These are phyloP conservation scores for Pangasius macronema DNA, from an alignment of 2,797 vertebrate species.

Conservation along the genomic window DNA sequence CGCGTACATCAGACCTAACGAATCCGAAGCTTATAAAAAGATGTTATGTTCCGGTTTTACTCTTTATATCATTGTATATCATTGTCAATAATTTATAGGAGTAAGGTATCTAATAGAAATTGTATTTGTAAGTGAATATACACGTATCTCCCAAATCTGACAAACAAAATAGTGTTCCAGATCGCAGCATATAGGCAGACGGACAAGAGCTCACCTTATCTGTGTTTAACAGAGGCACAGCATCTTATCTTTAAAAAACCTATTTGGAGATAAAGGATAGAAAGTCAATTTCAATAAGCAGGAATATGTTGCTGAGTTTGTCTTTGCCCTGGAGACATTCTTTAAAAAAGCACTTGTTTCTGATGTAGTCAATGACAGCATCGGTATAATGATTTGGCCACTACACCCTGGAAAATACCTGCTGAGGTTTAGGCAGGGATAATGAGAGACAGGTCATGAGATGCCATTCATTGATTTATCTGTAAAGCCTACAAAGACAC, in stretches of 20 bases:
- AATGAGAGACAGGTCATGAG: slow-evolving; percentile 25
- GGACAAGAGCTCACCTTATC: slow-evolving; percentile 18
- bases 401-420: not conserved
- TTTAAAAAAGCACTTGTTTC: not conserved
- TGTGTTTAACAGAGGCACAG: slow-evolving; percentile 18
- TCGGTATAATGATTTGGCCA: not conserved
- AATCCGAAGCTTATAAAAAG: no score
- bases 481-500: not conserved
- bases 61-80: not conserved
- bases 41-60: not conserved
- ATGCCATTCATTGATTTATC: slow-evolving; percentile 8
- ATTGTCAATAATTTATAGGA: not conserved
- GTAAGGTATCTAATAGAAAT: not conserved
- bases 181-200: not conserved
- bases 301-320: not conserved
- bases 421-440: not conserved
- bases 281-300: slow-evolving; percentile 44
- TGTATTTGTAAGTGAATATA: not conserved
- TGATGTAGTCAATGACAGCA: slow-evolving; percentile 3
- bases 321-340: not conserved
- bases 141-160: not conserved
- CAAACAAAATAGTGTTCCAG: not conserved
- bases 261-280: slow-evolving; percentile 39
- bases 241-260: slow-evolving; percentile 36
- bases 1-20: no score